phyloP scores from a whole-genome alignment of 2,113 vertebrate species.

The Phalacrocorax brasilianus region DNA sequence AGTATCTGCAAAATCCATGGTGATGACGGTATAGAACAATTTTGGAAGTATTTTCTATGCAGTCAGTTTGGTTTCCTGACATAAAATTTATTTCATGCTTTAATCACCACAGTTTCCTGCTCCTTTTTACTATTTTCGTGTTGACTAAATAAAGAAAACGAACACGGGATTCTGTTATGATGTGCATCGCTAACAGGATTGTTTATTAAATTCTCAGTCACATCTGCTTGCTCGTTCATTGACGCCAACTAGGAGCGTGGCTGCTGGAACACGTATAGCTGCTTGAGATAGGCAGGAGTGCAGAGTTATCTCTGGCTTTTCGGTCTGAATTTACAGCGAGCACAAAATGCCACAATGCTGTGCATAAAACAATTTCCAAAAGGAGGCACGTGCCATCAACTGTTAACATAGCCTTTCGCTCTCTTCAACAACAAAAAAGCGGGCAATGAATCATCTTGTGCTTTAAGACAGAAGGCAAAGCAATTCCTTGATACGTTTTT shows the following conservation, averaged over 20 bases:
- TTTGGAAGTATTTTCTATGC: background rate
- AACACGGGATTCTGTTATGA: background rate
- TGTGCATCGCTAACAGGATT: background rate
- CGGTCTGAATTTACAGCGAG: background rate
- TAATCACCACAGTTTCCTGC: background rate
- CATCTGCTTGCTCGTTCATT: background rate
- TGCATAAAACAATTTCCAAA: background rate
- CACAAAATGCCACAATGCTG: background rate
- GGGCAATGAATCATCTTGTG: background rate
- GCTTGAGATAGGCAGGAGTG: background rate
- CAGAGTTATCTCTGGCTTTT: background rate
- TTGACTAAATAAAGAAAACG: background rate
- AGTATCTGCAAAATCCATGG: fast-evolving
- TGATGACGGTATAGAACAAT: background rate
- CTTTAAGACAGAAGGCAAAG: background rate
- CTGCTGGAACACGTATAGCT: background rate
- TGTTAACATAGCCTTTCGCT: background rate
- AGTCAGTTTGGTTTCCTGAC: background rate
- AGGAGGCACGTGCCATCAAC: fast-evolving
- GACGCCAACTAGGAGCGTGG: background rate
- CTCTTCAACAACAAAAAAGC: background rate
- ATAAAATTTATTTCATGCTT: fast-evolving
- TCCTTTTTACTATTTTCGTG: background rate
- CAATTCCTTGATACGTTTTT: background rate
- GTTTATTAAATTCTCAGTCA: conserved; percentile 13